Percentiles rank a stretch among this genome's conserved stretches.
Conservation (phyloP, 2,888 invertebrate genomes). For the Diabrotica balteata region DNA sequence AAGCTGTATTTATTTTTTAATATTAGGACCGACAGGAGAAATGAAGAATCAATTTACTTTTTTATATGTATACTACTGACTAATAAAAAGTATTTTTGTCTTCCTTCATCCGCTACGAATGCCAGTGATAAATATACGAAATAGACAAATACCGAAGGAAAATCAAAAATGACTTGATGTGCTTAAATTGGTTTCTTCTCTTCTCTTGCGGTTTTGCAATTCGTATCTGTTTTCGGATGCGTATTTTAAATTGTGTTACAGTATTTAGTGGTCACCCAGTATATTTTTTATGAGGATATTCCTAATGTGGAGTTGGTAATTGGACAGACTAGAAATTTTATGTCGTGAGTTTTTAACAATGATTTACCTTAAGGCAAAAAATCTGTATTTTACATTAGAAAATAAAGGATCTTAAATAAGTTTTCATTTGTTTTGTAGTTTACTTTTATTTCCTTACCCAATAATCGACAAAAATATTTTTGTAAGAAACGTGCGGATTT, state of each 20-base stretch:
- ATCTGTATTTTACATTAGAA: slow-evolving; percentile 35
- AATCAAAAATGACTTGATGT: too few species aligned
- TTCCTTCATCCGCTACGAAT: too few species aligned
- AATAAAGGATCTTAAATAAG: slow-evolving; percentile 32
- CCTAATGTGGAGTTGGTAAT: slow-evolving; percentile 22
- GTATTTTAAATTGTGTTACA: slow-evolving; percentile 13
- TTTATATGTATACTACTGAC: neutral
- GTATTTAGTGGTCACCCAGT: slow-evolving; percentile 16
- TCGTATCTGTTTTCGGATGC: slow-evolving; percentile 8
- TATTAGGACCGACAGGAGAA: neutral
- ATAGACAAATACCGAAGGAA: too few species aligned
- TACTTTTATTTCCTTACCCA: too few species aligned
- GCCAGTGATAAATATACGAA: too few species aligned
- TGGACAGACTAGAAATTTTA: slow-evolving; percentile 27
- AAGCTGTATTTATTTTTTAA: slow-evolving; percentile 18
- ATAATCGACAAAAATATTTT: too few species aligned
- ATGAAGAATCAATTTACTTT: neutral
- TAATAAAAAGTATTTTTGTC: neutral
- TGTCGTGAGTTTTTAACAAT: slow-evolving; percentile 33
- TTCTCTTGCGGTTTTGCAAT: slow-evolving; percentile 7
- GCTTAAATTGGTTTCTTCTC: neutral
- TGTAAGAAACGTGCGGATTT: too few species aligned
- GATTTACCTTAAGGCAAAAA: slow-evolving; percentile 28
- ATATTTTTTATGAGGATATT: slow-evolving; percentile 15
- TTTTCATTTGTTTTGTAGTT: neutral